Conservation (phyloP, 2,888 invertebrate species). For the Drosophila multiciliata region DNA sequence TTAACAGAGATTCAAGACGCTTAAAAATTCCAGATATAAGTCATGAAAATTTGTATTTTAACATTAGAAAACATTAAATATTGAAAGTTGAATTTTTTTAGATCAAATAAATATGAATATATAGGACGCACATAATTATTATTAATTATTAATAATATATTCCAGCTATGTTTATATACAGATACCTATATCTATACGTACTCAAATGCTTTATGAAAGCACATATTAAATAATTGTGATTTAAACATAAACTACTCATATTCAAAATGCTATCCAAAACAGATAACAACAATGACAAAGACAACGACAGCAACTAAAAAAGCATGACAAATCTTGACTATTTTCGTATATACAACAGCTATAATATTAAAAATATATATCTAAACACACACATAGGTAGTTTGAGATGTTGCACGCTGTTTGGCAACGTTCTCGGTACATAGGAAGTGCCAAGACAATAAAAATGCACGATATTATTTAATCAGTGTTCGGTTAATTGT, state of each 20-base stretch:
- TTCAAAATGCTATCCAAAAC: neutral
- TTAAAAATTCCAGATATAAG: neutral
- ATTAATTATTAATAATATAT: neutral
- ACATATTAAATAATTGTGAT: neutral
- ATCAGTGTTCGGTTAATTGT: conserved; percentile 49
- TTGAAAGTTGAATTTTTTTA: neutral
- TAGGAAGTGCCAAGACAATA: conserved; percentile 74
- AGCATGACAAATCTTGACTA: conserved; percentile 57
- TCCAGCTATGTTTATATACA: neutral
- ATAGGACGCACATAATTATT: neutral
- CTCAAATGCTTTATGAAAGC: neutral
- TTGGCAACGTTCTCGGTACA: conserved; percentile 52
- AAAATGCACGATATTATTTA: conserved; percentile 75
- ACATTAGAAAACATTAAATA: neutral
- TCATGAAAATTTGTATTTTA: neutral
- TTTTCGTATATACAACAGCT: conserved; percentile 19
- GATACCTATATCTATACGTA: neutral
- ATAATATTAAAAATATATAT: conserved; percentile 5
- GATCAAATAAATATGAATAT: neutral
- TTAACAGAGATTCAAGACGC: neutral
- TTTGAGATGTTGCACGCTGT: conserved; percentile 59
- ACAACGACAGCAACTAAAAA: conserved; percentile 18
- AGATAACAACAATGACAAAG: conserved; percentile 46
- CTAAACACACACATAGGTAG: conserved; percentile 1
- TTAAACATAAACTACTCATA: neutral